Evolutionary conservation across 2,797 vertebrate genomes (phyloP), one percentile per base, ranked within the genome.

Genomic region (Potorous gilbertii): DNA sequence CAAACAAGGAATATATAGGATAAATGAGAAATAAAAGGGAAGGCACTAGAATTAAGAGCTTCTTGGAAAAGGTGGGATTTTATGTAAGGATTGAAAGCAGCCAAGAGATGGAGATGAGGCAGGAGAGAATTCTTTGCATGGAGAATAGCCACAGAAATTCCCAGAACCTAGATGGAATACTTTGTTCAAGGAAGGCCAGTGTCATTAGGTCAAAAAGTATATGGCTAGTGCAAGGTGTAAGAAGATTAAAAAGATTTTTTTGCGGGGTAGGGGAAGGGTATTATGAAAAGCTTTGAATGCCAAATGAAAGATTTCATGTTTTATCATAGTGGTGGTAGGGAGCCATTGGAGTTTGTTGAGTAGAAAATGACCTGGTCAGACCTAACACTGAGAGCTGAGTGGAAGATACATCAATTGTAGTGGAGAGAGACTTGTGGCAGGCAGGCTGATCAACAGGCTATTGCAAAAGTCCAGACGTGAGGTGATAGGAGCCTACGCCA

Each of bases 261-360:
- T 18, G 34, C 16, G 5, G 62, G 0, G 4, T 9, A 29, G 1
- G n/a, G 18, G n/a, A 8, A 21, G 40, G 5, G 0, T 81, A 10
- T 74, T 40, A 21, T 18, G 62, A 46, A 24, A 46, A 81, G 31
- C n/a, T 40, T 46, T 46, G n/a, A 2, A n/a, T n/a, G 34, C 1
- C 34, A 46, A 21, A 81, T 81, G n/a, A 21, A 81, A 9, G 18
- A 81, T 46, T 81, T 81, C 66, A 46, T 81, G 10, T 81, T 74
- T 81, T 40, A 81, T 21, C 66, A 24, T 81, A 81, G 34, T 16
- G 59, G 13, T 66, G 59, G 34, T n/a, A 14, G 34, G 56, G 59
- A n/a, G 1, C 31, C 31, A 34, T 10, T 66, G 31, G 59, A 34
- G 31, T 59, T 59, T 59, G 13, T 59, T 59, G 31, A 14, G 12